phyloP scores from a whole-genome alignment of 2,888 invertebrate species.

The Yponomeuta cagnagella region DNA sequence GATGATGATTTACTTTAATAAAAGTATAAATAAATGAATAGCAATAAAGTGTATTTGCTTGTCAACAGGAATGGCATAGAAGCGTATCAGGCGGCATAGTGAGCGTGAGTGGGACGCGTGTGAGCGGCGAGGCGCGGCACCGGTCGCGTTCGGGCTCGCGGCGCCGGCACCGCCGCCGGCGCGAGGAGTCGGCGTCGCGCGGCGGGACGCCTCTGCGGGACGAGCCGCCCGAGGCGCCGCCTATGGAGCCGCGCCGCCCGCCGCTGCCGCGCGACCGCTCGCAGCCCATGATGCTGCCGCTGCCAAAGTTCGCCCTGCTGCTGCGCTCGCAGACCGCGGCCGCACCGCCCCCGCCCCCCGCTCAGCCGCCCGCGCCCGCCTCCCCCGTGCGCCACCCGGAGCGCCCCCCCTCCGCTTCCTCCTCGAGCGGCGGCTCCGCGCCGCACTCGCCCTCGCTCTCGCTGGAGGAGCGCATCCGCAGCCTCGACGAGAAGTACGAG shows the following conservation, averaged over 20 bases:
- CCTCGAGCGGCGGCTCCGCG: slow-evolving; percentile 83
- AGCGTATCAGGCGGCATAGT: slow-evolving; percentile 35
- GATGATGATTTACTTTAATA: too few relatives aligned
- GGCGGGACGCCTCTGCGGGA: slow-evolving; percentile 91
- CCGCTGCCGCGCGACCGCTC: slow-evolving; percentile 70
- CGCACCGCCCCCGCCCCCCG: slow-evolving; percentile 54
- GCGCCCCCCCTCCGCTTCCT: slow-evolving; percentile 82
- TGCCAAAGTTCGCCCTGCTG: slow-evolving; percentile 91
- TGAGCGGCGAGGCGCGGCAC: slow-evolving; percentile 41
- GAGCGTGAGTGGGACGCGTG: slow-evolving; percentile 26
- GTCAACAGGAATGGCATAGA: slow-evolving; percentile 50
- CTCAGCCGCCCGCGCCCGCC: slow-evolving; percentile 70
- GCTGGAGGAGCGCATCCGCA: slow-evolving; percentile 93
- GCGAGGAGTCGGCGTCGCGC: slow-evolving; percentile 76
- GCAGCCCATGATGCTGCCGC: slow-evolving; percentile 86
- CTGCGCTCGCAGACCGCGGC: slow-evolving; percentile 72
- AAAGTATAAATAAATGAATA: too few relatives aligned
- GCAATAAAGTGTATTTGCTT: not conserved
- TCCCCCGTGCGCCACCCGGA: slow-evolving; percentile 79
- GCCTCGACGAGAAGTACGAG: slow-evolving; percentile 94
- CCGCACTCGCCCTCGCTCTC: slow-evolving; percentile 82
- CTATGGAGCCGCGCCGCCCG: slow-evolving; percentile 84
- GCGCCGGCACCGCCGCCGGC: slow-evolving; percentile 81
- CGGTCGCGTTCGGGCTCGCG: slow-evolving; percentile 66
- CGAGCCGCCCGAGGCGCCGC: slow-evolving; percentile 81